Evolutionary conservation across 1,140 invertebrate genomes (phyloP).

Genomic region (Drosophila watanabei): DNA sequence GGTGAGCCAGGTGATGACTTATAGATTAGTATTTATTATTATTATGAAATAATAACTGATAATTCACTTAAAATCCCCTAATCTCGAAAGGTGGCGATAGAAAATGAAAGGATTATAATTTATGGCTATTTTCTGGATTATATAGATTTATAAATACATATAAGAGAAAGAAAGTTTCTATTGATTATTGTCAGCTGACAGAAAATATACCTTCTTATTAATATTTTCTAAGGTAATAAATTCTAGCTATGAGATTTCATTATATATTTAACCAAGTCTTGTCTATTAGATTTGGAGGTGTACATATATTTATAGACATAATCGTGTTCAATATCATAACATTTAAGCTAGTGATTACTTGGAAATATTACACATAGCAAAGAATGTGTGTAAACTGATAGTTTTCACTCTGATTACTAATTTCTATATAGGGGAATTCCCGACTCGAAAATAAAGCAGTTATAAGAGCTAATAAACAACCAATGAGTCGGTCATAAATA

Average conservation of each 20-base stretch:
- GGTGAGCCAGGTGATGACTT: background rate
- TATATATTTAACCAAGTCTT: background rate
- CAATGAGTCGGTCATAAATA: background rate
- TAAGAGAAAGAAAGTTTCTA: background rate
- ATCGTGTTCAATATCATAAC: background rate
- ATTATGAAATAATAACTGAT: background rate
- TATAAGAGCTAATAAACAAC: background rate
- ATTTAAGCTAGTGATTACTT: background rate
- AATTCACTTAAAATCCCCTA: background rate
- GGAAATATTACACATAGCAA: background rate
- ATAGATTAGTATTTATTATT: background rate
- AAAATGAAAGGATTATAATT: slow-evolving; percentile 7
- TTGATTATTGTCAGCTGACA: background rate
- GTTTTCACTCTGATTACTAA: background rate
- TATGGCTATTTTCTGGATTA: background rate
- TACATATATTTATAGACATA: background rate
- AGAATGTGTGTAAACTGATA: background rate
- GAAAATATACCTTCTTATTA: background rate
- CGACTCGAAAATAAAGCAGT: background rate
- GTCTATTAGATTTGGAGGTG: background rate
- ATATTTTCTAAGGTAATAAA: background rate
- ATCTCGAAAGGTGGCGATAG: slow-evolving; percentile 3
- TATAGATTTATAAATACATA: background rate
- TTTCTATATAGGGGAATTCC: background rate
- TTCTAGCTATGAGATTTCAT: background rate